Evolutionary conservation across 2,888 invertebrate species (phyloP).

Genomic region (Bellardia bayeri): DNA sequence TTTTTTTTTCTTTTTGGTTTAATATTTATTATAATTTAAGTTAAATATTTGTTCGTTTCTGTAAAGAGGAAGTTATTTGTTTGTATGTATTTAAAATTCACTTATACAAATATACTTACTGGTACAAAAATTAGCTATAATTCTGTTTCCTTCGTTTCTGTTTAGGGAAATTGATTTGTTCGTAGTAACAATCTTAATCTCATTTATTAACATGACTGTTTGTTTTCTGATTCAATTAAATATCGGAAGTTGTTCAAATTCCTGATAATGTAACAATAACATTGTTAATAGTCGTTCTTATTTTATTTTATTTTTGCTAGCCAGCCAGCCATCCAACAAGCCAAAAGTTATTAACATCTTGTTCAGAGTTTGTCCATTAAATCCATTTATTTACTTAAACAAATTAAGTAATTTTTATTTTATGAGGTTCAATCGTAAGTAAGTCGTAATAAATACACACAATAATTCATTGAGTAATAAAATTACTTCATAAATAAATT

Average conservation of each 20-base stretch:
- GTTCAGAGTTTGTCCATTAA: conserved; percentile 58
- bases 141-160: conserved; percentile 7
- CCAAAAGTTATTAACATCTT: conserved; percentile 54
- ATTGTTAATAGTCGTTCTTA: background rate
- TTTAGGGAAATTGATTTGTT: background rate
- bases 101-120: conserved; percentile 18
- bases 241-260: conserved; percentile 47
- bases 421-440: conserved; percentile 59
- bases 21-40: conserved; percentile 34
- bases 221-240: conserved; percentile 43
- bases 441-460: conserved; percentile 41
- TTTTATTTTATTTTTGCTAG: background rate
- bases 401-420: conserved; percentile 69
- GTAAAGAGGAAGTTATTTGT: conserved; percentile 35
- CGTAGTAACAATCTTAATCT: conserved; percentile 25
- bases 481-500: conserved; percentile 61
- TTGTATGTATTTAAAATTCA: conserved; percentile 14
- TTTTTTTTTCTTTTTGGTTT: background rate
- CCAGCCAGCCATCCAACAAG: background rate
- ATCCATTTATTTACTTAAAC: conserved; percentile 67
- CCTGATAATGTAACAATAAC: conserved; percentile 22
- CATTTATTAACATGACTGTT: conserved; percentile 60
- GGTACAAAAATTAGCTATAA: conserved; percentile 36
- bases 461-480: conserved; percentile 63
- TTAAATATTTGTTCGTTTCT: conserved; percentile 10